Conservation (phyloP, 2,797 vertebrate species). For the Lithobates pipiens region DNA sequence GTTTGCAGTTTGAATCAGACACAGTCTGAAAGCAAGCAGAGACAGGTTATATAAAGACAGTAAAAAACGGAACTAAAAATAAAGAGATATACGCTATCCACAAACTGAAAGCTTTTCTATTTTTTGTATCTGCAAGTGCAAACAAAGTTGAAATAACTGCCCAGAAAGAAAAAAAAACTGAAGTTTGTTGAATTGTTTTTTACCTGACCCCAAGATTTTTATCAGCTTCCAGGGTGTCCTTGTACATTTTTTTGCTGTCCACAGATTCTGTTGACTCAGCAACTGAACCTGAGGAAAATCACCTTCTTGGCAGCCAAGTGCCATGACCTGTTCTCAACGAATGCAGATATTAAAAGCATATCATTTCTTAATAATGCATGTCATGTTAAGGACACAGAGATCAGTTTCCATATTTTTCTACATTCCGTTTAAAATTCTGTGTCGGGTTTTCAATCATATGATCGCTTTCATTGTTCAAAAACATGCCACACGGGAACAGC, state of each 20-base stretch:
- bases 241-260: too few species aligned
- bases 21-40: too few species aligned
- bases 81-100: too few species aligned
- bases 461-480: conserved; percentile 15
- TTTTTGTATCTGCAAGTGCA: too few species aligned
- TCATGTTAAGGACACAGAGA: background rate
- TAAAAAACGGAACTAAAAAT: too few species aligned
- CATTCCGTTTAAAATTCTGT: background rate
- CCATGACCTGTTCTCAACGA: conserved; percentile 10
- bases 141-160: too few species aligned
- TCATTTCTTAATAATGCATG: conserved; percentile 26
- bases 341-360: conserved; percentile 30
- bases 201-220: background rate
- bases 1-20: too few species aligned
- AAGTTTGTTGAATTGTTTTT: background rate
- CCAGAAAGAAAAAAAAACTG: background rate
- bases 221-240: background rate
- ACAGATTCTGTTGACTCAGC: background rate
- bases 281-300: conserved; percentile 7
- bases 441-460: conserved; percentile 17
- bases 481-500: conserved; percentile 24
- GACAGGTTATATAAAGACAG: too few species aligned
- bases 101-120: too few species aligned
- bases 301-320: conserved; percentile 5
- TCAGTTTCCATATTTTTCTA: conserved; percentile 45